A percentile compares a stretch with the other conserved stretches of the same genome.
Conservation (phyloP, 2,888 invertebrate genomes). For the Exocentrus adspersus region DNA sequence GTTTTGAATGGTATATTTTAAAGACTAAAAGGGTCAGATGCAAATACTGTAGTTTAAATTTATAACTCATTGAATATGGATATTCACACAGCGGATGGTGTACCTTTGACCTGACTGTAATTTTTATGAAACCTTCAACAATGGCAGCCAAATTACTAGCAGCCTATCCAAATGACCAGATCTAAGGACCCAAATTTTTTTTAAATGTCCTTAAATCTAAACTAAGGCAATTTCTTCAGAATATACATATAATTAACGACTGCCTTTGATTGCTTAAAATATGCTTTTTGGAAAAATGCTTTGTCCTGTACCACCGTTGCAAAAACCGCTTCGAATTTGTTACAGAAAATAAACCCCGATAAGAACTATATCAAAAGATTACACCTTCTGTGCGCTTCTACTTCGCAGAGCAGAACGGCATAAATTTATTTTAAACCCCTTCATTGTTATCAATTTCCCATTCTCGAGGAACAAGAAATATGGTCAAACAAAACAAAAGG, state of each 20-base stretch:
- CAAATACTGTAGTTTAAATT: conserved; percentile 13
- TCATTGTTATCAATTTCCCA: conserved; percentile 37
- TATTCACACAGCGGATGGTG: conserved; percentile 24
- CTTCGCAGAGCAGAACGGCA: conserved; percentile 29
- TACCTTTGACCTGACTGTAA: conserved; percentile 25
- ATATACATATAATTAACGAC: too few relatives aligned
- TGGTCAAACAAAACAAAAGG: conserved; percentile 29
- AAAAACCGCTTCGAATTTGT: conserved; percentile 8
- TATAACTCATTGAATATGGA: conserved; percentile 43
- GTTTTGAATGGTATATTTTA: conserved; percentile 12
- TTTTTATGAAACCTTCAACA: conserved; percentile 26
- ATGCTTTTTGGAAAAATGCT: too few relatives aligned
- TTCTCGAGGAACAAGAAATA: conserved; percentile 36
- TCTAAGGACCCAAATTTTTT: too few relatives aligned
- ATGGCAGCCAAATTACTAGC: too few relatives aligned
- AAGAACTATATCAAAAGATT: conserved; percentile 36
- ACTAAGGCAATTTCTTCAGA: too few relatives aligned
- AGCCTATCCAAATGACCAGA: too few relatives aligned
- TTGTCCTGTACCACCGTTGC: neutral
- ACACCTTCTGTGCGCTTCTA: conserved; percentile 30
- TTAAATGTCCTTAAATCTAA: too few relatives aligned
- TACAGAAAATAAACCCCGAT: conserved; percentile 26
- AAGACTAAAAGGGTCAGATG: conserved; percentile 26
- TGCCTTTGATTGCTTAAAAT: too few relatives aligned
- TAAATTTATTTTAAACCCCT: conserved; percentile 32